These are phyloP conservation scores for Grallaria varia DNA, from an alignment of 2,113 vertebrate species.

Conservation along the genomic window DNA sequence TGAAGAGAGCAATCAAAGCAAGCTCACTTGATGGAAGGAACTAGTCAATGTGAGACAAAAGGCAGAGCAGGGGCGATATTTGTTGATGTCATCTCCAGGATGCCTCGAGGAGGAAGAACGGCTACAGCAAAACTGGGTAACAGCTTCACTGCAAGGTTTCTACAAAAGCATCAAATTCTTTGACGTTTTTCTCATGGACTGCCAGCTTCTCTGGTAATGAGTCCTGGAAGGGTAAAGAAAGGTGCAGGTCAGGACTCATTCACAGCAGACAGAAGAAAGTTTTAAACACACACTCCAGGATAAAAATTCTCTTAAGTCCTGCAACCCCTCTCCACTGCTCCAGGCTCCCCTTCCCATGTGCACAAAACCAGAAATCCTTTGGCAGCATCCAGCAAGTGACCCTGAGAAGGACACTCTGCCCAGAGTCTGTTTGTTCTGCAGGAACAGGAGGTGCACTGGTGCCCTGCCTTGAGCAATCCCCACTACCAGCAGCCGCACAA, in stretches of 20 bases:
- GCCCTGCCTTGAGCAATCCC: not conserved
- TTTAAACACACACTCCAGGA: not conserved
- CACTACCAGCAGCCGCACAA: not conserved
- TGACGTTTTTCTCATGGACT: conserved; percentile 94
- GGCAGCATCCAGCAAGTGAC: not conserved
- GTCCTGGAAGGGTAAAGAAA: conserved; percentile 77
- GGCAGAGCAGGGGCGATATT: not conserved
- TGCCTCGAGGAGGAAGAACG: conserved; percentile 18
- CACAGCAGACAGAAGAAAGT: not conserved
- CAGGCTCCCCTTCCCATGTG: not conserved
- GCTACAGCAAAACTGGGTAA: conserved; percentile 3
- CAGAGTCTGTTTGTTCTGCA: not conserved
- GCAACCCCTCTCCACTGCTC: not conserved
- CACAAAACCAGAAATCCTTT: not conserved
- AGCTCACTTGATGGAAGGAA: conserved; percentile 14
- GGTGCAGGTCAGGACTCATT: not conserved
- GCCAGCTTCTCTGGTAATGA: conserved; percentile 95
- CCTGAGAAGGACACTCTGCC: not conserved
- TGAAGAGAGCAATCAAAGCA: conserved; percentile 3
- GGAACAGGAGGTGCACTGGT: not conserved
- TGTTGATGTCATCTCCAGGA: conserved; percentile 15
- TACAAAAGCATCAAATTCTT: conserved; percentile 98
- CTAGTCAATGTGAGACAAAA: not conserved
- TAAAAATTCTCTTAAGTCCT: not conserved
- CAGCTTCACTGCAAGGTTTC: conserved; percentile 90